These are phyloP conservation scores for Ornithorhynchus anatinus DNA, from an alignment of 2,113 vertebrate genomes.

Conservation along the genomic window DNA sequence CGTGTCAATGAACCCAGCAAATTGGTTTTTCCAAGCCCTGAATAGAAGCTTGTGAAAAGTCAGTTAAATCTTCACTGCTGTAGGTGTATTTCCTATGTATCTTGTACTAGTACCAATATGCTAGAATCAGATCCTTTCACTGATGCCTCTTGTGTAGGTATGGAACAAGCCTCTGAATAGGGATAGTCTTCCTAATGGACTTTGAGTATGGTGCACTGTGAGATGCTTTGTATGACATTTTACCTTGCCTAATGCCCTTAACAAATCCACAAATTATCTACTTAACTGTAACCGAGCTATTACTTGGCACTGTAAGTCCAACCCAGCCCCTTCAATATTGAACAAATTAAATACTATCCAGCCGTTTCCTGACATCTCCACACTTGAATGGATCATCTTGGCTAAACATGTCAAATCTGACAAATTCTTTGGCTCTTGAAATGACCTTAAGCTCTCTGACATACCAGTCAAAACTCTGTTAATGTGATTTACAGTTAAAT, in stretches of 20 bases:
- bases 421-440: slow-evolving; percentile 53
- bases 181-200: slow-evolving; percentile 8
- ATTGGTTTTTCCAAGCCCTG: no score
- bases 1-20: no score
- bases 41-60: no score
- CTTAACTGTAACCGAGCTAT: slow-evolving; percentile 40
- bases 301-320: slow-evolving; percentile 28
- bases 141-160: background rate
- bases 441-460: slow-evolving; percentile 59
- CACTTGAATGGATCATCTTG: slow-evolving; percentile 61
- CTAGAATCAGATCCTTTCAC: background rate
- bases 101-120: no score
- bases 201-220: background rate
- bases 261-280: slow-evolving; percentile 52
- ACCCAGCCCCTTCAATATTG: slow-evolving; percentile 41
- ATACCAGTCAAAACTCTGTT: slow-evolving; percentile 62
- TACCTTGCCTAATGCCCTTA: slow-evolving; percentile 50
- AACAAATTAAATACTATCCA: slow-evolving; percentile 45
- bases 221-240: slow-evolving; percentile 38
- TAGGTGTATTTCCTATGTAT: no score
- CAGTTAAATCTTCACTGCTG: no score
- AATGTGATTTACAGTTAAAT: slow-evolving; percentile 68
- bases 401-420: slow-evolving; percentile 62
- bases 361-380: slow-evolving; percentile 40
- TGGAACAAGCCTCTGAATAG: background rate